A percentile compares a stretch with the other conserved stretches of the same genome.
Evolutionary conservation across 2,113 vertebrate genomes (phyloP).

Genomic region (Apaloderma vittatum): DNA sequence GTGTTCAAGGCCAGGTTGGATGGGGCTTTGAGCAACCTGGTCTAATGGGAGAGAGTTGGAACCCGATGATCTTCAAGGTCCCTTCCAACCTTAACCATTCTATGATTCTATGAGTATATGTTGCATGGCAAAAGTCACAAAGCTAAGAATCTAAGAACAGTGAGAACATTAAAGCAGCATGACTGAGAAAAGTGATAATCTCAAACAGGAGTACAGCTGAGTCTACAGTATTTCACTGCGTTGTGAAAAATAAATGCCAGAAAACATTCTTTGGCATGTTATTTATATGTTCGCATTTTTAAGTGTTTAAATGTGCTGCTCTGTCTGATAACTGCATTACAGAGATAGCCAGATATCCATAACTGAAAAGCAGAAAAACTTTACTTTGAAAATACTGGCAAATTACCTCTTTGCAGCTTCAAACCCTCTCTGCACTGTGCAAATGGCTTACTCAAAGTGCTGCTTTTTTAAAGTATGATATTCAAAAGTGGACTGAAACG

Average conservation of each 20-base stretch:
- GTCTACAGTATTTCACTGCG: neutral
- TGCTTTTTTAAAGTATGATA: neutral
- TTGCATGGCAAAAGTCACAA: neutral
- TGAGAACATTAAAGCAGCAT: neutral
- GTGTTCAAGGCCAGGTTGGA: no score
- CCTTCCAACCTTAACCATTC: no score
- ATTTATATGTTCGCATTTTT: neutral
- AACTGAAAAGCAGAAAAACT: neutral
- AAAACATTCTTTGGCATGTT: neutral
- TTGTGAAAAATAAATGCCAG: neutral
- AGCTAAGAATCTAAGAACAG: neutral
- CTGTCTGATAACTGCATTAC: neutral
- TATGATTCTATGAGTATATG: no score
- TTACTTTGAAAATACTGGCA: neutral
- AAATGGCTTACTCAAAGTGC: neutral
- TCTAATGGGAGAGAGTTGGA: no score
- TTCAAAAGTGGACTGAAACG: neutral
- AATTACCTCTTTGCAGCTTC: neutral
- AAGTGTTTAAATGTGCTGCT: neutral
- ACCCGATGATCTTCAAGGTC: no score
- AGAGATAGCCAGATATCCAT: neutral
- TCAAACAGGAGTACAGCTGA: neutral
- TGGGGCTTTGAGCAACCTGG: no score
- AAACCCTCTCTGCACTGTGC: accelerated
- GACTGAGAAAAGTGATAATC: neutral